These are phyloP conservation scores for Apodemia mormo DNA, from an alignment of 2,888 invertebrate species.

Conservation along the genomic window DNA sequence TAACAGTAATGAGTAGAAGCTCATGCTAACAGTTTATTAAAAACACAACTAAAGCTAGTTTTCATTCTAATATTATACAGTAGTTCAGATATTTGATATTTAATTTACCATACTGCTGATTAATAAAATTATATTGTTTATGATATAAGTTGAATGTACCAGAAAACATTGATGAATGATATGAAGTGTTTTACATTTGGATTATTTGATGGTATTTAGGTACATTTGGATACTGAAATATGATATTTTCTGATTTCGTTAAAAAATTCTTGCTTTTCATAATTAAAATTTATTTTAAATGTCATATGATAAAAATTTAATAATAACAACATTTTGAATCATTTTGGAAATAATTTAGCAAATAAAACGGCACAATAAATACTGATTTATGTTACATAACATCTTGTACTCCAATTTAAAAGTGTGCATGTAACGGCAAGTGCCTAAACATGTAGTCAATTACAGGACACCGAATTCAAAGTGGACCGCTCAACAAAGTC, in stretches of 20 bases:
- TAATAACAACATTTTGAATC: too few relatives aligned
- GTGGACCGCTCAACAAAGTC: slow-evolving; percentile 85
- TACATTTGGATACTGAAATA: too few relatives aligned
- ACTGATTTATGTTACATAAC: not conserved
- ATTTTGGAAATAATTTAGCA: too few relatives aligned
- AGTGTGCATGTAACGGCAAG: slow-evolving; percentile 73
- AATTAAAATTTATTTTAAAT: too few relatives aligned
- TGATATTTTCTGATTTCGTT: too few relatives aligned
- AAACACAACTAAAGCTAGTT: slow-evolving; percentile 14
- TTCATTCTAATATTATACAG: slow-evolving; percentile 3
- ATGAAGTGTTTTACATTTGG: too few relatives aligned
- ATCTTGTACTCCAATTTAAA: slow-evolving; percentile 32
- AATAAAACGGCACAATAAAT: not conserved
- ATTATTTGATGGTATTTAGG: too few relatives aligned
- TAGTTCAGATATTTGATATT: not conserved
- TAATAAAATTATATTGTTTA: not conserved
- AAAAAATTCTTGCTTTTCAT: too few relatives aligned
- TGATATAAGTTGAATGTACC: too few relatives aligned
- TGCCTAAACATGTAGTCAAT: slow-evolving; percentile 81
- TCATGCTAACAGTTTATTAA: slow-evolving; percentile 26
- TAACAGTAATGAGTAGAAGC: slow-evolving; percentile 22
- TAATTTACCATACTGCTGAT: slow-evolving; percentile 2
- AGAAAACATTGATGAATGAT: too few relatives aligned
- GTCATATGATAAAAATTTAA: too few relatives aligned
- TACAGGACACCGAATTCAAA: slow-evolving; percentile 87